Percentiles rank a stretch among this genome's conserved stretches.
Evolutionary conservation across 2,113 vertebrate genomes (phyloP).

Genomic region (Lathamus discolor): DNA sequence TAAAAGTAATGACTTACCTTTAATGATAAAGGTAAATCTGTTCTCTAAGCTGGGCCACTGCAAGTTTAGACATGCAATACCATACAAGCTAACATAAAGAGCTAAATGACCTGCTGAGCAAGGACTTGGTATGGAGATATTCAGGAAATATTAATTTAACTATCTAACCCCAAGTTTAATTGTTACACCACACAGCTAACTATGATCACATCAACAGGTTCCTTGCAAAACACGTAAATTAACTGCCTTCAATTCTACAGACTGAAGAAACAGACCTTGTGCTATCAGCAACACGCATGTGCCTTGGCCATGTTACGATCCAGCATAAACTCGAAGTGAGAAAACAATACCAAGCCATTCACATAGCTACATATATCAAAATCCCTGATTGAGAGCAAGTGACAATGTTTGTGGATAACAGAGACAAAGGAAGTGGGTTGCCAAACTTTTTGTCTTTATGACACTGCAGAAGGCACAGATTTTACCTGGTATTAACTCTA

Average conservation of each 20-base stretch:
- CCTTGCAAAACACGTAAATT: neutral
- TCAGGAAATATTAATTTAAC: neutral
- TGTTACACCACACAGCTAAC: neutral
- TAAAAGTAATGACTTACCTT: no score
- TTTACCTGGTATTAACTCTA: neutral
- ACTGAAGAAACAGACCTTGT: neutral
- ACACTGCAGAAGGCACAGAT: neutral
- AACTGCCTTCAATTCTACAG: neutral
- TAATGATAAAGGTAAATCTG: neutral
- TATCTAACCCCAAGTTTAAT: neutral
- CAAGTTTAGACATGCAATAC: neutral
- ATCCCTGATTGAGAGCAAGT: neutral
- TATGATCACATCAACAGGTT: neutral
- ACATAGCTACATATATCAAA: neutral
- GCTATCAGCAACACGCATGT: neutral
- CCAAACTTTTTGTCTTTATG: neutral
- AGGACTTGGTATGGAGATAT: neutral
- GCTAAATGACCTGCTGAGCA: neutral
- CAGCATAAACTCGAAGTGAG: neutral
- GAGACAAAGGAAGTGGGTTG: neutral
- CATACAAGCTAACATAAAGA: neutral
- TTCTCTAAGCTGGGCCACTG: neutral
- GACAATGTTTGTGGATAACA: neutral
- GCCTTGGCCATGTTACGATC: neutral
- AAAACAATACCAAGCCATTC: neutral